phyloP scores from a whole-genome alignment of 2,797 vertebrate species.

The Poeciliopsis paucimaculata region DNA sequence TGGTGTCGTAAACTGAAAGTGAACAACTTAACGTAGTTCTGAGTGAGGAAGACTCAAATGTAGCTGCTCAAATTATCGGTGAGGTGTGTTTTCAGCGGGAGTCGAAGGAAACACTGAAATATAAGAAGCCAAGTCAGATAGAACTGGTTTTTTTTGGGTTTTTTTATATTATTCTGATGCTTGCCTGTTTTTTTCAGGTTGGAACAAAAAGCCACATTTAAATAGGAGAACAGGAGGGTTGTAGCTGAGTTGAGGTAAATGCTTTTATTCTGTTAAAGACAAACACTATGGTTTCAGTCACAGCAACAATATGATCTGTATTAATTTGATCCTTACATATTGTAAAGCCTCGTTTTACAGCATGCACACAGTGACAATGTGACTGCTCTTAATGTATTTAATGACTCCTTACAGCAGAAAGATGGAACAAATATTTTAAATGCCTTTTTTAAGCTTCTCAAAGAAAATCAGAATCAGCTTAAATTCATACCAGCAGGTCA shows the following conservation, averaged over 20 bases:
- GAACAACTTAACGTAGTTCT: too few species aligned
- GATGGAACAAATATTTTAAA: background rate
- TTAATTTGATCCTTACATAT: background rate
- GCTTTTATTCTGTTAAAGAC: background rate
- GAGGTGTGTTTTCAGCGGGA: background rate
- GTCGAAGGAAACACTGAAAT: background rate
- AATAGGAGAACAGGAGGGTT: background rate
- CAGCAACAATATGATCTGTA: background rate
- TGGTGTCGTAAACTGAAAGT: background rate
- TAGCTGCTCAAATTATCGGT: background rate
- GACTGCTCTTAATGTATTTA: background rate
- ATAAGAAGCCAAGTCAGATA: background rate
- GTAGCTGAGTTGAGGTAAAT: background rate
- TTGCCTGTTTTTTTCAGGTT: background rate
- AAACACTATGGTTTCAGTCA: background rate
- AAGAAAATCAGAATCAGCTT: background rate
- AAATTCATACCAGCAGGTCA: background rate
- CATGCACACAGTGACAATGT: background rate
- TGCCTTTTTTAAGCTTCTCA: background rate
- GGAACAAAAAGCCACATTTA: background rate
- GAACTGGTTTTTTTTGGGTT: background rate
- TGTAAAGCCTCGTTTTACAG: background rate
- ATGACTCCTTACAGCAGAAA: background rate
- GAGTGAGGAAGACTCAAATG: background rate
- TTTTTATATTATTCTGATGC: background rate